phyloP scores from a whole-genome alignment of 2,888 invertebrate species.

The Pyrrhosoma nymphula region DNA sequence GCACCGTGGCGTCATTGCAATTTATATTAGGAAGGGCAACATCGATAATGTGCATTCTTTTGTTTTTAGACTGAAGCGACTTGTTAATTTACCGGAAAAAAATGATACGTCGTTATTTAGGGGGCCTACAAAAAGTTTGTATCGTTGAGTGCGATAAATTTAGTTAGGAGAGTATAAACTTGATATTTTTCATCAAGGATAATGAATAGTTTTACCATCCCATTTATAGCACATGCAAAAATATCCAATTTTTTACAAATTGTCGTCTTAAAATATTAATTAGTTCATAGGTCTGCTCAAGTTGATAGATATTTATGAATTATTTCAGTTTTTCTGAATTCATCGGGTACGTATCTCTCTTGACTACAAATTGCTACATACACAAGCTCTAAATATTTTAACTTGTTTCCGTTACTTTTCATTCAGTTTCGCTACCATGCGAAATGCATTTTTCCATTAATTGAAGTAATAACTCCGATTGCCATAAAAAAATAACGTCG shows the following conservation, averaged over 20 bases:
- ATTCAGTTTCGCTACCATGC: background rate
- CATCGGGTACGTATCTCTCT: background rate
- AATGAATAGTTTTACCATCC: too few species aligned
- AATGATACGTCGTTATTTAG: background rate
- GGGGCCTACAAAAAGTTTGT: background rate
- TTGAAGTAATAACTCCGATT: slow-evolving; percentile 44
- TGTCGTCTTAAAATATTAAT: too few species aligned
- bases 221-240: too few species aligned
- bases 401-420: background rate
- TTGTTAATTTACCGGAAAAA: background rate
- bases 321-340: too few species aligned
- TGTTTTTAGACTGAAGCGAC: background rate
- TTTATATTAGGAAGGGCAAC: background rate
- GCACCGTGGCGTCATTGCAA: background rate
- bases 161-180: background rate
- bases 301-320: too few species aligned
- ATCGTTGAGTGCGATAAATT: background rate
- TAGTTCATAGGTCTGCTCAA: too few species aligned
- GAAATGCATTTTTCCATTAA: background rate
- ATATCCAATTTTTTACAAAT: too few species aligned
- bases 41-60: background rate
- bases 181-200: background rate
- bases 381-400: background rate
- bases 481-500: background rate
- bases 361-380: background rate